Base-by-base conservation (phyloP, 1,140 invertebrate species). In the Heliconius himera region DNA sequence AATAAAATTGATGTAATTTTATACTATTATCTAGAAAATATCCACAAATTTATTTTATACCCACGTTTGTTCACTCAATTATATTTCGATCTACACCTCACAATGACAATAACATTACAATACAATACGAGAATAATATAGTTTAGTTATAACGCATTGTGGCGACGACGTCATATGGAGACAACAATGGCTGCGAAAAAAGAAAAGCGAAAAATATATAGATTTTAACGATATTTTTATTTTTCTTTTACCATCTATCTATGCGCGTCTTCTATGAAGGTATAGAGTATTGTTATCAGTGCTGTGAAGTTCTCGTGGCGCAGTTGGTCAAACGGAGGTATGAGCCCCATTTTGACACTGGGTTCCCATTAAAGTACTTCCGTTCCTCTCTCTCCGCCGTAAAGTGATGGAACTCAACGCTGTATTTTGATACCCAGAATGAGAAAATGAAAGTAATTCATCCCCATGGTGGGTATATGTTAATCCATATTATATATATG, bases 141-240 rank as follows among this genome's bases (percentile, higher is more conserved):
- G 54, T 56, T 56, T 56, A 56, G 54, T 56, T 56, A n/a, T 56
- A 56, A 56, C 54, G 54, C 9, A 56, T 56, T 56, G 54, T 56
- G 54, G 54, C 54, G n/a, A 56, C 6, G 8, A 22, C 54, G 54
- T 56, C 20, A 22, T 9, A 56, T 56, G 6, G 54, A 56, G 54
- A 56, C 54, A 22, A 56, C 54, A 56, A 56, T 22, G 49, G 49
- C 1, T 8, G 49, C 18, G n/a, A 54, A 56, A 56, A 56, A 56
- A 56, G 54, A 56, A 56, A 9, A 3, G 54, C n/a, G 54, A 56
- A 56, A 56, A 56, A 18, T 22, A 22, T 56, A 56, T 56, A 56
- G 20, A 56, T n/a, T 51, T 56, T 56, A 56, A n/a, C 54, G n/a
- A 56, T 56, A 56, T 56, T 56, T 56, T 56, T 56, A 56, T 56